phyloP scores from a whole-genome alignment of 1,140 invertebrate species.

The Diabrotica virgifera region DNA sequence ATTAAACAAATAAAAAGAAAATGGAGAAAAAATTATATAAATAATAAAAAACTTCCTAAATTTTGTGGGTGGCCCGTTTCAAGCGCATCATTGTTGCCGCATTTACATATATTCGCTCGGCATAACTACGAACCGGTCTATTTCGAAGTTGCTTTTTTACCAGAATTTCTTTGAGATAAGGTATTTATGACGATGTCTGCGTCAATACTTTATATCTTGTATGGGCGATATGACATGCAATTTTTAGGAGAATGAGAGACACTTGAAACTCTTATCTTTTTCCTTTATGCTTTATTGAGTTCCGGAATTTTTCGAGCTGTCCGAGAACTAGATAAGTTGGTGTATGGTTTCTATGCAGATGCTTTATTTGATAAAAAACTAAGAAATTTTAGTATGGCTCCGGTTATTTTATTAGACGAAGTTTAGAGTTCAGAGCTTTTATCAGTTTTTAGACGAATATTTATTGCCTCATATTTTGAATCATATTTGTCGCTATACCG shows the following conservation, averaged over 20 bases:
- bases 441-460: too few relatives aligned
- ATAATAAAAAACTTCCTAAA: too few relatives aligned
- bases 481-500: too few relatives aligned
- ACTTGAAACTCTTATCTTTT: constrained; percentile 3
- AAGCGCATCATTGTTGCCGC: too few relatives aligned
- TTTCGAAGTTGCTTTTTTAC: neutral
- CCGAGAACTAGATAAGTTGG: neutral
- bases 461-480: too few relatives aligned
- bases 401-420: too few relatives aligned
- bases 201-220: neutral
- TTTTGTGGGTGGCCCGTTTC: too few relatives aligned
- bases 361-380: constrained; percentile 1
- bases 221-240: neutral
- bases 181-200: neutral
- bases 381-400: neutral
- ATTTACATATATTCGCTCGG: too few relatives aligned
- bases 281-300: neutral
- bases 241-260: neutral
- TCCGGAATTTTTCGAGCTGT: neutral
- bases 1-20: too few relatives aligned
- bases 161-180: neutral
- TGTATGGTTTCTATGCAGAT: constrained; percentile 1
- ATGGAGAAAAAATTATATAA: too few relatives aligned
- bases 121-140: neutral
- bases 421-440: too few relatives aligned